Base-by-base conservation (phyloP, 2,888 invertebrate genomes). In the Seladonia tumulorum region DNA sequence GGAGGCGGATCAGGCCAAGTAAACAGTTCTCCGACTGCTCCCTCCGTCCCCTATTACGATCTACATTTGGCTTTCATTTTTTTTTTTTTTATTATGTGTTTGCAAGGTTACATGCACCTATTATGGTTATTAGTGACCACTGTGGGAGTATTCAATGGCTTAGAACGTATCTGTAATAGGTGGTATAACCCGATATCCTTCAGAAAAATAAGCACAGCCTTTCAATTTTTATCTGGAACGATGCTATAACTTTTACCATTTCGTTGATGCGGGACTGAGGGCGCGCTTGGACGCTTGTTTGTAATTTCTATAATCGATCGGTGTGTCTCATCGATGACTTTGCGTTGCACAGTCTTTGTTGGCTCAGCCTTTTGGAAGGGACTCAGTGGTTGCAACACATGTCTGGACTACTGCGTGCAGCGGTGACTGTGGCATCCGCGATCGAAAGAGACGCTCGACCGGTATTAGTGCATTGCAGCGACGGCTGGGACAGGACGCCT, bases 401-500 rank as follows among this genome's bases (percentile, higher is more conserved):
- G 95, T 97, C 98, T 25, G 98, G 98, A 35, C 96, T 99, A 83
- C 95, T 98, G 92, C 97, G 97, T 87, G 97, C 98, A 12, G 97
- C 99, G 35, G 96, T 97, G 90, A 97, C 97, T 14, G 97, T 98
- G 57, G 98, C 97, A 8, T 97, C 97, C 84, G 97, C 98, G 0
- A 97, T 98, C 84, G 97, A 97, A 91, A 96, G 96, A 76, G 98
- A 98, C 84, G 98, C 97, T 29, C 96, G 98, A 76, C 98, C 99
- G 12, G 99, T 99, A 79, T 96, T 99, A 86, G 99, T 99, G 16
- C 99, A 99, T 95, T 99, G 99, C 95, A 99, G 99, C 4, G 99
- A 99, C 95, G 99, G 99, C 73, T 99, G 99, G 99, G 99, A 99
- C 95, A 96, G 99, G 90, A 99, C 99, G 81, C 98, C 99, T 72